Evolutionary conservation across 2,113 vertebrate species (phyloP).

Genomic region (Sinosuthora webbiana): DNA sequence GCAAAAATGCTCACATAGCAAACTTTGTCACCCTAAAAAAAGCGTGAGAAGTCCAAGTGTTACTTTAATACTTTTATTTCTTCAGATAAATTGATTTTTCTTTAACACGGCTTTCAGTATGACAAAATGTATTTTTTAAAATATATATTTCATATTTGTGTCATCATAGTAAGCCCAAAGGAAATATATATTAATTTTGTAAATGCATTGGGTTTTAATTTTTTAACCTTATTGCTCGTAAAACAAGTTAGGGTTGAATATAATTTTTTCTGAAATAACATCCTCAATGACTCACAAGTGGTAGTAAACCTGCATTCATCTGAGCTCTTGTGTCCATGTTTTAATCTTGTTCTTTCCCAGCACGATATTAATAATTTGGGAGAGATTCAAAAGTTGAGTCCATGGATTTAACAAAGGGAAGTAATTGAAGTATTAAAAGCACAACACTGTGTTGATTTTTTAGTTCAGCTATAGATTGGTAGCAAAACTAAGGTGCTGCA

Average conservation of each 20-base stretch:
- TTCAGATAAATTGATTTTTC: not conserved
- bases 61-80: not conserved
- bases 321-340: not conserved
- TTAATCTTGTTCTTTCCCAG: not conserved
- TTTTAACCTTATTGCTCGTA: not conserved
- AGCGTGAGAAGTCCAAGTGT: not conserved
- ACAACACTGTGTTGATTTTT: not conserved
- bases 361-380: not conserved
- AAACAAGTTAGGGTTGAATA: not conserved
- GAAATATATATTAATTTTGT: not conserved
- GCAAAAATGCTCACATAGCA: not conserved
- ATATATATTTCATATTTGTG: not conserved
- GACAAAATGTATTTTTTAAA: not conserved
- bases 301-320: not conserved
- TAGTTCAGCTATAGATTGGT: not conserved
- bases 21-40: not conserved
- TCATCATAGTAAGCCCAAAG: not conserved
- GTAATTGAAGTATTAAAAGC: not conserved
- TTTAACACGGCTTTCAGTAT: not conserved
- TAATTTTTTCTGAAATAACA: not conserved
- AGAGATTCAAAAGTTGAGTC: not conserved
- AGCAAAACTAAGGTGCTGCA: not conserved
- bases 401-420: not conserved
- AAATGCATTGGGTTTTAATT: not conserved
- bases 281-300: not conserved